Percentiles rank a stretch among this genome's conserved stretches.
phyloP scores from a whole-genome alignment of 92 coral and sea anemone species.

The Siderastrea radians region DNA sequence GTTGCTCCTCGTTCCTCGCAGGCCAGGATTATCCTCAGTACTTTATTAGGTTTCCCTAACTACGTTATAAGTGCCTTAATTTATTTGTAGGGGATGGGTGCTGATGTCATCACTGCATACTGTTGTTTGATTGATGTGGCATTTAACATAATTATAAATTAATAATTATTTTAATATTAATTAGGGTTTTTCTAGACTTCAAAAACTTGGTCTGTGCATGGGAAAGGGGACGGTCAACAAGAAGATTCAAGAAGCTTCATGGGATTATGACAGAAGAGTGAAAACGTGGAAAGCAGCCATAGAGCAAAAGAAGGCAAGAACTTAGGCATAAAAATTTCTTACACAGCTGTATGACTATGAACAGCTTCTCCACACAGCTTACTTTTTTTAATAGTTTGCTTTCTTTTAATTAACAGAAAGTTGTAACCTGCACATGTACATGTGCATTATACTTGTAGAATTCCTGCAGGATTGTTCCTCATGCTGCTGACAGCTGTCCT shows the following conservation, averaged over 20 bases:
- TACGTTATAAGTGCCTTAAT: too few relatives aligned
- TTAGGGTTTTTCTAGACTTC: conserved; percentile 27
- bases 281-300: conserved; percentile 30
- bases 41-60: too few relatives aligned
- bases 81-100: background rate
- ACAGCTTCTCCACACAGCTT: too few relatives aligned
- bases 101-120: background rate
- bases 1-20: too few relatives aligned
- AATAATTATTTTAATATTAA: background rate
- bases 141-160: background rate
- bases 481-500: background rate
- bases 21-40: too few relatives aligned
- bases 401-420: too few relatives aligned
- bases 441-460: background rate
- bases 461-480: background rate
- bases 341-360: background rate
- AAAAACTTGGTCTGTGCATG: background rate
- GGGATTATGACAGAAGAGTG: conserved; percentile 6
- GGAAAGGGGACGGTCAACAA: conserved; percentile 4
- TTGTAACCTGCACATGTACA: background rate
- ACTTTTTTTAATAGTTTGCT: too few relatives aligned
- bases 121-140: background rate
- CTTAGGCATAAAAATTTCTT: background rate
- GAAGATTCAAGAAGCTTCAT: conserved; percentile 15
- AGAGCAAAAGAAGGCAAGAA: background rate